Percentiles rank a stretch among this genome's conserved stretches.
Evolutionary conservation across 2,888 invertebrate genomes (phyloP).

Genomic region (Mechanitis messenoides): DNA sequence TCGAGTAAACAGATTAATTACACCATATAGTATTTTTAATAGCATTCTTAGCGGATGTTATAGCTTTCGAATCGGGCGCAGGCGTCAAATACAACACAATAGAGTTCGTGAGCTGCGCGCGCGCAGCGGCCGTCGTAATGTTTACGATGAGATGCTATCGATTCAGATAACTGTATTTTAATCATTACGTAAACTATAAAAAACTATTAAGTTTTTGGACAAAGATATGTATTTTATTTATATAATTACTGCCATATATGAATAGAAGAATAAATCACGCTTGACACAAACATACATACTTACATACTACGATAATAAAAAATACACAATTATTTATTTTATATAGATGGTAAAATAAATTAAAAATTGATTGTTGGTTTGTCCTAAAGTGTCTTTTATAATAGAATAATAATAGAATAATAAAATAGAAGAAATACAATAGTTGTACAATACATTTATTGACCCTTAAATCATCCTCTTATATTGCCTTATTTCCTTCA

Average conservation of each 20-base stretch:
- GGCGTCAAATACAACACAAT: constrained; percentile 63
- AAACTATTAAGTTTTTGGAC: background rate
- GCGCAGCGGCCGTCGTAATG: constrained; percentile 54
- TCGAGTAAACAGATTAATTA: constrained; percentile 25
- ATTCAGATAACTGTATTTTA: constrained; percentile 24
- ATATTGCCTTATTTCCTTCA: too few species aligned
- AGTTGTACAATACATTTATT: too few species aligned
- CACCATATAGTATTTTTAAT: constrained; percentile 28
- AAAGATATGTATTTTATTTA: background rate
- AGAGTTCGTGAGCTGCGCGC: constrained; percentile 46
- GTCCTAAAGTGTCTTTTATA: too few species aligned
- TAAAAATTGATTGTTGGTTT: too few species aligned
- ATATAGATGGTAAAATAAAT: too few species aligned
- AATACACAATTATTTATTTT: background rate
- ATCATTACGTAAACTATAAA: constrained; percentile 15
- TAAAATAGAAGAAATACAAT: too few species aligned
- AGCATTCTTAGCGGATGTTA: constrained; percentile 28
- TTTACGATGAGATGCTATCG: constrained; percentile 47
- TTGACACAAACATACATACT: too few species aligned
- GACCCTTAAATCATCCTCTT: too few species aligned
- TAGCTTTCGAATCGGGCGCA: constrained; percentile 38
- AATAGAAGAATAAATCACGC: background rate
- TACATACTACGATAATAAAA: background rate
- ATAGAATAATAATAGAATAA: too few species aligned
- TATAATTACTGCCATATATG: background rate